Conservation (phyloP, 2,113 vertebrate species). For the Chitala chitala region DNA sequence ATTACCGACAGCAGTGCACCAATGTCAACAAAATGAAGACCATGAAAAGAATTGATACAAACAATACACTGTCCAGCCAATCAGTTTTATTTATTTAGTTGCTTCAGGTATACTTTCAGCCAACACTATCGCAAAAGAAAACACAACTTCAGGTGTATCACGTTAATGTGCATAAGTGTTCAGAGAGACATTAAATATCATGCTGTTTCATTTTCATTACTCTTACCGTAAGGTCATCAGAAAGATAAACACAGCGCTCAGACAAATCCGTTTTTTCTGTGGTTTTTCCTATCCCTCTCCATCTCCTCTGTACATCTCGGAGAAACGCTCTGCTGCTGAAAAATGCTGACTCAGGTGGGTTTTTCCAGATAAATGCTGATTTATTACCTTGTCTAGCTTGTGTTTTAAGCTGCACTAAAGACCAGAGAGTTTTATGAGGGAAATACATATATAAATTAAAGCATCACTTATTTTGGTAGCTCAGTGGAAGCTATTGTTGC, state of each 20-base stretch:
- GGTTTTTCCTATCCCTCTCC: not conserved
- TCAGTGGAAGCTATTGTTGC: too few relatives aligned
- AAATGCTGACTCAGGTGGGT: constrained; percentile 12
- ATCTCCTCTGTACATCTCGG: not conserved
- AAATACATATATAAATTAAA: not conserved
- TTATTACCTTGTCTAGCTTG: constrained; percentile 14
- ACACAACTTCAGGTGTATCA: too few relatives aligned
- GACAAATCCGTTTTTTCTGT: constrained; percentile 17
- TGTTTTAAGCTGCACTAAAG: constrained; percentile 24
- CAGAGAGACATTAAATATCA: too few relatives aligned
- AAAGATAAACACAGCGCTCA: constrained; percentile 11
- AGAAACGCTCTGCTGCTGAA: not conserved
- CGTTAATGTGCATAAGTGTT: too few relatives aligned
- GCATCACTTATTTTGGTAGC: too few relatives aligned
- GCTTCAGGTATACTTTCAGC: too few relatives aligned
- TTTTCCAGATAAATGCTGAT: constrained; percentile 5
- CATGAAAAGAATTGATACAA: too few relatives aligned
- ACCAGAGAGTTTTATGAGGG: not conserved
- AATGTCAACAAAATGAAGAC: too few relatives aligned
- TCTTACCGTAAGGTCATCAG: constrained; percentile 17
- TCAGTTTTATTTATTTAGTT: too few relatives aligned
- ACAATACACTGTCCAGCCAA: too few relatives aligned
- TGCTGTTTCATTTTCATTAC: constrained; percentile 1
- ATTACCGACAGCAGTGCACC: too few relatives aligned
- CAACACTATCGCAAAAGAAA: too few relatives aligned